Evolutionary conservation across 2,797 vertebrate species (phyloP).

Genomic region (Setipinna tenuifilis): DNA sequence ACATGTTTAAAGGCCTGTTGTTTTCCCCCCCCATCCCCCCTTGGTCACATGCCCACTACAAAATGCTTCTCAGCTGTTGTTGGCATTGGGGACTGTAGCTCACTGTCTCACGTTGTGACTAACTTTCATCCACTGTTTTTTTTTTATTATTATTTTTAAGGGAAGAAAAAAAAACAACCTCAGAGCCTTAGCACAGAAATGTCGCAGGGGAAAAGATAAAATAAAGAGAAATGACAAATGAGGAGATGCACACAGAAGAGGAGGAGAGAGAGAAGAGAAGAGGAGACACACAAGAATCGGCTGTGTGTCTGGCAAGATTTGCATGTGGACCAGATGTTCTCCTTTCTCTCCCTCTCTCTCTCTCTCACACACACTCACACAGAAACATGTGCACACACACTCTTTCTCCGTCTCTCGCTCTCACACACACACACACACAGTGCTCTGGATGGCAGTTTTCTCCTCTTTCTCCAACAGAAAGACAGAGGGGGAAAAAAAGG

Average conservation of each 20-base stretch:
- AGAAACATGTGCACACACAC: slow-evolving; percentile 61
- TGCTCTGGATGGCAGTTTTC: slow-evolving; percentile 66
- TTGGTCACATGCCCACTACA: background rate
- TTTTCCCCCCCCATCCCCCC: background rate
- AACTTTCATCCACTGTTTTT: background rate
- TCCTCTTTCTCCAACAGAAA: slow-evolving; percentile 30
- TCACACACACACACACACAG: slow-evolving; percentile 55
- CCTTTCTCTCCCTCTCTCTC: background rate
- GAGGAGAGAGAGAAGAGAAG: slow-evolving; percentile 3
- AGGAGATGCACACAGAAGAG: background rate
- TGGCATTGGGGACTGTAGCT: background rate
- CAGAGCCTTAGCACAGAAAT: background rate
- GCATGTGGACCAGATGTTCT: slow-evolving; percentile 73
- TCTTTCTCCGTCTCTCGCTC: background rate
- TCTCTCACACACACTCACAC: background rate
- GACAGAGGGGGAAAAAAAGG: background rate
- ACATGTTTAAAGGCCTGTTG: background rate
- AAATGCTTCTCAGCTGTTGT: background rate
- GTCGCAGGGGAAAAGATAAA: background rate
- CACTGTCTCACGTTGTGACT: background rate
- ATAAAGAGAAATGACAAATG: background rate
- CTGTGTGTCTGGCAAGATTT: slow-evolving; percentile 65
- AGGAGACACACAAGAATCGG: slow-evolving; percentile 40
- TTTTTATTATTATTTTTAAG: background rate
- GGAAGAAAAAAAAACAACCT: no score